These are phyloP conservation scores for Neosalanx taihuensis DNA, from an alignment of 2,797 vertebrate species.

Conservation along the genomic window DNA sequence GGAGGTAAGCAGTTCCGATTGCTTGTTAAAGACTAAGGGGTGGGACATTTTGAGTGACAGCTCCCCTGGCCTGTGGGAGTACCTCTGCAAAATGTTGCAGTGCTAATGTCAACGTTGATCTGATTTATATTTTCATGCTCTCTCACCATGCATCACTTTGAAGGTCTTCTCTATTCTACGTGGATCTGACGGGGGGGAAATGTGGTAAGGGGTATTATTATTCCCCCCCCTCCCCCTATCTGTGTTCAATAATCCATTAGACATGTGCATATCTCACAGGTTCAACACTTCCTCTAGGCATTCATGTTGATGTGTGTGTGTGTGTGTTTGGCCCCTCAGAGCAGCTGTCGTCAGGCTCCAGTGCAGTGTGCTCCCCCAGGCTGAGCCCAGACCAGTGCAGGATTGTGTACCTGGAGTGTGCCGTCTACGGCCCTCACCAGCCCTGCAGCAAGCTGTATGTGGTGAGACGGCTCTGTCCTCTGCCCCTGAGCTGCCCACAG, in stretches of 20 bases:
- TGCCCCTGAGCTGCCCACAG: neutral
- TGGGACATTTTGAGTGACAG: neutral
- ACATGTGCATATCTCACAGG: neutral
- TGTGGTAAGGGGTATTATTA: conserved; percentile 79
- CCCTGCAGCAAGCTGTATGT: conserved; percentile 87
- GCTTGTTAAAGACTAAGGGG: neutral
- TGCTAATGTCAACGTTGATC: neutral
- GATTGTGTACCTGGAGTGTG: conserved; percentile 84
- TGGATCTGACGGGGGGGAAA: conserved; percentile 86
- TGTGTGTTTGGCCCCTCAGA: conserved; percentile 65
- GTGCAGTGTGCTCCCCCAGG: conserved; percentile 84
- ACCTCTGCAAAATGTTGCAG: neutral
- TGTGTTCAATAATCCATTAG: neutral
- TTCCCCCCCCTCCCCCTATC: too few relatives aligned
- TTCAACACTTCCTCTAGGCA: neutral
- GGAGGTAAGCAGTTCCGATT: conserved; percentile 72
- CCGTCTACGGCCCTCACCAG: conserved; percentile 82
- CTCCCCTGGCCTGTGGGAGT: neutral
- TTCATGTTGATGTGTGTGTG: neutral
- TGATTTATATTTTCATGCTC: neutral
- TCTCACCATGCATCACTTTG: conserved; percentile 13
- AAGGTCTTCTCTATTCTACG: conserved; percentile 91
- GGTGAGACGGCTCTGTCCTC: conserved; percentile 70
- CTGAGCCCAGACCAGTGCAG: conserved; percentile 92
- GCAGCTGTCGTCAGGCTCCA: conserved; percentile 80